Base-by-base conservation (phyloP, 2,113 vertebrate genomes). In the Ammospiza nelsoni region DNA sequence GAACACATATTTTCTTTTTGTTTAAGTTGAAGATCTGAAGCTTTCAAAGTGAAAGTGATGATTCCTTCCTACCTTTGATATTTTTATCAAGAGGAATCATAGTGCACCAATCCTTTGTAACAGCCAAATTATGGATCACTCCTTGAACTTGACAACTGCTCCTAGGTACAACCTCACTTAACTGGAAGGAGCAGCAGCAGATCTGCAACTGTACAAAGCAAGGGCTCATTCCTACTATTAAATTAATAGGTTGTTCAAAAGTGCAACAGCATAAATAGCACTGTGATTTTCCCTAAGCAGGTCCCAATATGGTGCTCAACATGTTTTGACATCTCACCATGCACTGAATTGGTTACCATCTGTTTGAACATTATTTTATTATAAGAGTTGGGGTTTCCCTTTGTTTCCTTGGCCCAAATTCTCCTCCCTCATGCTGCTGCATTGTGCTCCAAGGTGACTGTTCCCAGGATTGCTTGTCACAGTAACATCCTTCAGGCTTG, bases 321-420 rank as follows among this genome's bases (percentile, higher is more conserved):
- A 35, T 62, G 66, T 95, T 95, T 88, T 92, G 78, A 82, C 71
- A 80, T 91, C 81, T 76, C 63, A 39, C 78, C 25, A n/a, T 76
- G 77, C 35, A 44, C 2, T 81, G 84, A 90, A 58, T 84, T 92
- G 61, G n/a, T 78, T 94, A 68, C 80, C 77, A 82, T 92, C 84
- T 87, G 79, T 77, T 89, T 87, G 61, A 65, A 65, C 33, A 9
- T 44, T 51, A 71, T 87, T 79, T 87, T 82, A 22, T 92, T 73
- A 15, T 27, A 79, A 74, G 52, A 86, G 43, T 25, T 41, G 55
- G 37, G 63, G 14, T 69, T 90, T 95, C 67, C 81, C 54, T 88
- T 88, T 65, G 61, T 90, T 96, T 80, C 48, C 59, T 69, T 59
- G 51, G 71, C 67, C 67, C 77, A 69, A 55, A 71, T 89, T 87